Percentiles rank a stretch among this genome's conserved stretches.
These are phyloP conservation scores for Pyrrhia umbra DNA, from an alignment of 2,888 invertebrate genomes.

Conservation along the genomic window DNA sequence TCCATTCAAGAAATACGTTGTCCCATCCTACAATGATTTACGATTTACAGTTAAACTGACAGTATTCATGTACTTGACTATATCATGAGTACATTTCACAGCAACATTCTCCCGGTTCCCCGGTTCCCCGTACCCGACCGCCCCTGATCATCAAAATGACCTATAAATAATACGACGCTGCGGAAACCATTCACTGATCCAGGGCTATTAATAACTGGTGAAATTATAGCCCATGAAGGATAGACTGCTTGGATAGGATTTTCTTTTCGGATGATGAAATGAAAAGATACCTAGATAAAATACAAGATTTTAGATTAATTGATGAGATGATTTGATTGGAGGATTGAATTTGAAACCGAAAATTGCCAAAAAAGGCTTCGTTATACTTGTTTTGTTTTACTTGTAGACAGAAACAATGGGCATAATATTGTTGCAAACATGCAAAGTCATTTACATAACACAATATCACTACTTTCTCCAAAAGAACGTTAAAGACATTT, in stretches of 20 bases:
- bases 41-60: constrained; percentile 1
- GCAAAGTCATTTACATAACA: neutral
- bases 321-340: neutral
- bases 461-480: neutral
- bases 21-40: constrained; percentile 25
- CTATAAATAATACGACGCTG: constrained; percentile 68
- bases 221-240: constrained; percentile 36
- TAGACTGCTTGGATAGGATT: neutral
- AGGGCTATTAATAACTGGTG: constrained; percentile 56
- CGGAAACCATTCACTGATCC: constrained; percentile 64
- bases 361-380: neutral
- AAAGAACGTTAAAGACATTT: neutral
- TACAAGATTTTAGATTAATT: neutral
- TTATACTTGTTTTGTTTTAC: neutral
- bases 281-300: neutral
- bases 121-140: constrained; percentile 34
- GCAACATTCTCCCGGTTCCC: constrained; percentile 37
- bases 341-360: neutral
- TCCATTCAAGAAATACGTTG: constrained; percentile 7
- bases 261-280: neutral
- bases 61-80: constrained; percentile 26
- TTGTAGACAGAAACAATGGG: neutral
- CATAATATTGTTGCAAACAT: no score
- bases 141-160: constrained; percentile 65
- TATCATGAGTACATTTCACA: constrained; percentile 51